These are phyloP conservation scores for Cenopis cana DNA, from an alignment of 2,888 invertebrate genomes.

Conservation along the genomic window DNA sequence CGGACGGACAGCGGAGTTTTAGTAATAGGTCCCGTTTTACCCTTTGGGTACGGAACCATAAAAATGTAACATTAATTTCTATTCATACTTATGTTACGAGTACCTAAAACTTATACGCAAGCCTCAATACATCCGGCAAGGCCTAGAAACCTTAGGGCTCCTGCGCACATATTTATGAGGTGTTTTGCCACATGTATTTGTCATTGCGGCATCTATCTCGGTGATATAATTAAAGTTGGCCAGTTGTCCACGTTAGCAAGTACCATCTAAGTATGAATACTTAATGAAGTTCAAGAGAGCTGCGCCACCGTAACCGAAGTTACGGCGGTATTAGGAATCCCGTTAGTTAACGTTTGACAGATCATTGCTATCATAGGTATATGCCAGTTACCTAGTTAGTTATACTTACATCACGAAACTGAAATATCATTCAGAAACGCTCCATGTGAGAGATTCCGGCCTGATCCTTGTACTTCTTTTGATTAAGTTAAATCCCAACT, in stretches of 20 bases:
- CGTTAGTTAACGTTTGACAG: no score
- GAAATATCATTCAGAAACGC: not conserved
- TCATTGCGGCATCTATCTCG: not conserved
- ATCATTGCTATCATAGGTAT: no score
- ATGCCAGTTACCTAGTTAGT: no score
- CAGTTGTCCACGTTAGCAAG: not conserved
- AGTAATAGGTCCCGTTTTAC: no score
- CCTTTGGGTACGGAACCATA: no score
- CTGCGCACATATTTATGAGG: not conserved
- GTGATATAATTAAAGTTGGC: not conserved
- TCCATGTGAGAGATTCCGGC: no score
- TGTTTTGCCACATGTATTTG: not conserved
- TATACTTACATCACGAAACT: no score
- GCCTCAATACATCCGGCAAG: not conserved
- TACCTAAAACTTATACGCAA: not conserved
- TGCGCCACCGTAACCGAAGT: not conserved
- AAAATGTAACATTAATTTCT: not conserved
- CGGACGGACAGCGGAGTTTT: no score
- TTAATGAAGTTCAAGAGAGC: not conserved
- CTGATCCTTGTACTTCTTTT: no score
- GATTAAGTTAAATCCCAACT: no score
- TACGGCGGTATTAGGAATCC: not conserved
- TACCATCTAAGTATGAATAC: not conserved
- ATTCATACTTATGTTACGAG: not conserved
- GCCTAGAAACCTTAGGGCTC: not conserved